These are phyloP conservation scores for Belgica antarctica DNA, from an alignment of 2,888 invertebrate species.

Conservation along the genomic window DNA sequence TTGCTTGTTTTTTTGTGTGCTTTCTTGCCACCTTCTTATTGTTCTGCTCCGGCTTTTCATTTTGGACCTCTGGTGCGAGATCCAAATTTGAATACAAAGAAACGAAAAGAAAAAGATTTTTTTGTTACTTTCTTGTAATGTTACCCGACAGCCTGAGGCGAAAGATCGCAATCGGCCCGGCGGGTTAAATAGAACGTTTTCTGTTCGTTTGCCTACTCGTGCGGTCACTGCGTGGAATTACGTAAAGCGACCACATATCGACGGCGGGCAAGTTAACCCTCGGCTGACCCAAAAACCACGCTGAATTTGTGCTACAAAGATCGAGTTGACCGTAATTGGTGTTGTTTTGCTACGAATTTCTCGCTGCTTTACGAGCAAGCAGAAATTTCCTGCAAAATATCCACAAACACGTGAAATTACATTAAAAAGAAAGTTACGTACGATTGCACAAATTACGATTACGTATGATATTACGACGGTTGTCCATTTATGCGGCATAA, in stretches of 20 bases:
- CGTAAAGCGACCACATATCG: neutral
- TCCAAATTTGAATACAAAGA: slow-evolving; percentile 23
- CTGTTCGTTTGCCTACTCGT: neutral
- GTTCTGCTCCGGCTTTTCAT: slow-evolving; percentile 26
- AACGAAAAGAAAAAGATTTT: neutral
- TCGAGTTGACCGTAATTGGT: slow-evolving; percentile 9
- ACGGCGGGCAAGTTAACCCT: neutral
- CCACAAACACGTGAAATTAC: slow-evolving; percentile 1
- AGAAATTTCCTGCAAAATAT: neutral
- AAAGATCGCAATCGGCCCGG: neutral
- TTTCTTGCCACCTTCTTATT: slow-evolving; percentile 27
- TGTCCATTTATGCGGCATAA: neutral
- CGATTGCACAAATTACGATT: slow-evolving; percentile 41
- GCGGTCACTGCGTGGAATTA: neutral
- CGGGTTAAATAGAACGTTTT: neutral
- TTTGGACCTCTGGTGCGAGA: slow-evolving; percentile 1
- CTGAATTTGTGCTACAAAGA: neutral
- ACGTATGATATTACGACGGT: neutral
- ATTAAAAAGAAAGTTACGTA: slow-evolving; percentile 42
- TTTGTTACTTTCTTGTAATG: slow-evolving; percentile 5
- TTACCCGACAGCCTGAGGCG: neutral
- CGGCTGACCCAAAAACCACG: neutral
- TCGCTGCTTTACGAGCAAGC: no score
- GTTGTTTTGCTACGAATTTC: neutral
- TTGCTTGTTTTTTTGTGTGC: no score